Conservation (phyloP, 2,888 invertebrate species). For the Xylota sylvarum region DNA sequence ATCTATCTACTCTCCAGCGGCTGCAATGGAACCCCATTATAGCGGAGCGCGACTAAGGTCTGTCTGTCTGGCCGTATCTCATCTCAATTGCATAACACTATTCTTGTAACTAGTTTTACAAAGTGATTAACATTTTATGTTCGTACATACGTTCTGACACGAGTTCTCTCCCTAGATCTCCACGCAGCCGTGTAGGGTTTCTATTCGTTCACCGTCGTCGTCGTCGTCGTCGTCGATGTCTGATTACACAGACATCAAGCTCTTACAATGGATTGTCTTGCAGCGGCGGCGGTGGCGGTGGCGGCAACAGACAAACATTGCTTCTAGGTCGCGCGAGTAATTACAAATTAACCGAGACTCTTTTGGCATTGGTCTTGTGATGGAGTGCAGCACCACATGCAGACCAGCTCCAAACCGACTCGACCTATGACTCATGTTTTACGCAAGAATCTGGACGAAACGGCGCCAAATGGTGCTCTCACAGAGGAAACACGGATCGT, state of each 20-base stretch:
- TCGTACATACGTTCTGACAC: constrained; percentile 53
- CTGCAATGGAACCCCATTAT: constrained; percentile 27
- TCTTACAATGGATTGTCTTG: constrained; percentile 10
- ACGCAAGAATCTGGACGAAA: constrained; percentile 32
- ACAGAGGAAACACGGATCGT: constrained; percentile 39
- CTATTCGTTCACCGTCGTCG: neutral
- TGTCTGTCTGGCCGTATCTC: constrained; percentile 37
- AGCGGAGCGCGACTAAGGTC: constrained; percentile 34
- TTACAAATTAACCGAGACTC: constrained; percentile 30
- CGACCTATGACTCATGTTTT: constrained; percentile 50
- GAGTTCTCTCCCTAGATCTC: constrained; percentile 45
- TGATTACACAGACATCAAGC: constrained; percentile 25
- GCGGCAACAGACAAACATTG: constrained; percentile 24
- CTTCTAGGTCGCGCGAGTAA: constrained; percentile 36
- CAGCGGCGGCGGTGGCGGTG: constrained; percentile 2
- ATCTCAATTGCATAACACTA: constrained; percentile 62
- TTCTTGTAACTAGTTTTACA: constrained; percentile 30
- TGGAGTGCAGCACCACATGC: neutral
- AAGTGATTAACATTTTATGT: constrained; percentile 63
- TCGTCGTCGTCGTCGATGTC: neutral
- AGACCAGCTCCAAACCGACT: neutral
- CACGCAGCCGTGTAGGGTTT: constrained; percentile 36
- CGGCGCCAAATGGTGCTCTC: constrained; percentile 14
- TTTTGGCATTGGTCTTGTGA: neutral
- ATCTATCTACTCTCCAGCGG: too few species aligned